Evolutionary conservation across 2,888 invertebrate species (phyloP).

Genomic region (Scelioninae gen. 1): DNA sequence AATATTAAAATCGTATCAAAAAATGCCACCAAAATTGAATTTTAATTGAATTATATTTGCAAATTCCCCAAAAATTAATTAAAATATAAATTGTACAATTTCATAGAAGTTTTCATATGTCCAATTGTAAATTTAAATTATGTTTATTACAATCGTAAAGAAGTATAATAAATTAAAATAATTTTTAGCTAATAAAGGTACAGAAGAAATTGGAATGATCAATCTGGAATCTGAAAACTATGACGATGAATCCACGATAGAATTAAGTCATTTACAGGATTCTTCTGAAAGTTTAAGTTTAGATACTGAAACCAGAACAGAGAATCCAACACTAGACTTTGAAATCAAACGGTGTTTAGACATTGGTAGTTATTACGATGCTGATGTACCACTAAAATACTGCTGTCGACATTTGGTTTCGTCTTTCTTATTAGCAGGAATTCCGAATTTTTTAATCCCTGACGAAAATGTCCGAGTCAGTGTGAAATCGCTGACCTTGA

Average conservation of each 20-base stretch:
- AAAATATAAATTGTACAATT: no score
- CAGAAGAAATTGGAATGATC: background rate
- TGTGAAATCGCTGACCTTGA: conserved; percentile 93
- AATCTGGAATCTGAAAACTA: background rate
- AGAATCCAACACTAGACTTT: conserved; percentile 72
- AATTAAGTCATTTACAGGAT: conserved; percentile 69
- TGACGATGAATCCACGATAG: conserved; percentile 6
- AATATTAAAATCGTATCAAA: no score
- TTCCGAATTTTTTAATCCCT: conserved; percentile 87
- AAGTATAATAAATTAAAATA: no score
- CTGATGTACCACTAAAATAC: conserved; percentile 88
- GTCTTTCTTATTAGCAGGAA: conserved; percentile 89
- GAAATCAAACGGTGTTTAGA: conserved; percentile 82
- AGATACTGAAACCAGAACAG: conserved; percentile 69
- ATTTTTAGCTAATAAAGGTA: background rate
- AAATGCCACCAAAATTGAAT: no score
- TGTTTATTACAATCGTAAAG: no score
- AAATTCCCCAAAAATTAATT: no score
- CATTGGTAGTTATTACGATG: conserved; percentile 88
- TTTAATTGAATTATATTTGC: no score
- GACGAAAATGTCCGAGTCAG: conserved; percentile 94
- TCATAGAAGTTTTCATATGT: no score
- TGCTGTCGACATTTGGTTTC: conserved; percentile 90
- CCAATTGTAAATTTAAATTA: no score
- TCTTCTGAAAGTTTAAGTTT: conserved; percentile 69